Conservation (phyloP, 30 jellyfish, hydroid and myxozoan species). For the Turritopsis rubra region DNA sequence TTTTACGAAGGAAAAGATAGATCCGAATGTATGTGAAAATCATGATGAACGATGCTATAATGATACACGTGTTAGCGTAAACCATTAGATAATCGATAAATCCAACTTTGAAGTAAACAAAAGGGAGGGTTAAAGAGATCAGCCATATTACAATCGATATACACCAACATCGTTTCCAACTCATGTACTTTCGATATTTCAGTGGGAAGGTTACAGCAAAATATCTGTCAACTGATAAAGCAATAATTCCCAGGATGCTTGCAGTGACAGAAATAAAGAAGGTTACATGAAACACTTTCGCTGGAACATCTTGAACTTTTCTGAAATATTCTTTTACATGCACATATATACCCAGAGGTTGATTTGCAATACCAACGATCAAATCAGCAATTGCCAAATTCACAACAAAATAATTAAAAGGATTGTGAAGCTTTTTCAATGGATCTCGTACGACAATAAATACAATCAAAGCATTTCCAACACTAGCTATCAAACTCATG, state of each 20-base stretch:
- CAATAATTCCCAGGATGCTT: slow-evolving; percentile 14
- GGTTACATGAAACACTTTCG: slow-evolving; percentile 1
- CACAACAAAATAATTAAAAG: slow-evolving; percentile 25
- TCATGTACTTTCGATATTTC: slow-evolving; percentile 12
- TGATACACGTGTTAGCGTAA: background rate
- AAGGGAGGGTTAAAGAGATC: slow-evolving; percentile 14
- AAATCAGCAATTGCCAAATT: slow-evolving; percentile 26
- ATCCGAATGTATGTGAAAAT: background rate
- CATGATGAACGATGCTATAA: background rate
- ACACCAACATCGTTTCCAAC: slow-evolving; percentile 21
- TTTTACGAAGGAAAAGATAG: background rate
- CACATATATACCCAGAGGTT: slow-evolving; percentile 9
- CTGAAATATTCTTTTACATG: slow-evolving; percentile 7
- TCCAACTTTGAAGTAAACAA: slow-evolving; percentile 21
- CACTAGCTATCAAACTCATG: slow-evolving; percentile 35
- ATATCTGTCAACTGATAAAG: slow-evolving; percentile 31
- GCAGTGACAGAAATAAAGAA: slow-evolving; percentile 21
- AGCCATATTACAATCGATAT: slow-evolving; percentile 22
- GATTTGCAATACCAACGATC: slow-evolving; percentile 28
- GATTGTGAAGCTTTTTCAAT: slow-evolving; percentile 18
- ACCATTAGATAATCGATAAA: slow-evolving; percentile 15
- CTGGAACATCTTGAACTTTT: background rate
- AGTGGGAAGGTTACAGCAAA: slow-evolving; percentile 14
- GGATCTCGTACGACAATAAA: slow-evolving; percentile 22
- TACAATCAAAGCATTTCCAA: slow-evolving; percentile 27